A percentile compares a stretch with the other conserved stretches of the same genome.
Evolutionary conservation across 2,888 invertebrate species (phyloP).

Genomic region (Drosophila borealis): DNA sequence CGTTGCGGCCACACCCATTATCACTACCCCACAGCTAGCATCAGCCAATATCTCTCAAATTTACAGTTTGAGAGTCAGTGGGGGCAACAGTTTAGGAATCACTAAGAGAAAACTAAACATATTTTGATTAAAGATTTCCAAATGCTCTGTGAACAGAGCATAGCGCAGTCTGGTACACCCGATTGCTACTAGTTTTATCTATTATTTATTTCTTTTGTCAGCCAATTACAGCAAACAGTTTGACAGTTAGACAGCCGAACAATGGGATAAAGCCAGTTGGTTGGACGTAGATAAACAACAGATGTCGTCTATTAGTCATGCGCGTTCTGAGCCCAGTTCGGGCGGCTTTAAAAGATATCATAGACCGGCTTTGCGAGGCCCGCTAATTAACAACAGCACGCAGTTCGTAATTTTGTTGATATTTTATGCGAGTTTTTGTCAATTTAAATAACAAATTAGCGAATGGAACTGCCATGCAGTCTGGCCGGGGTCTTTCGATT

Average conservation of each 20-base stretch:
- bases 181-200: constrained; percentile 4
- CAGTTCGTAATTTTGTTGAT: constrained; percentile 3
- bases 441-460: constrained; percentile 69
- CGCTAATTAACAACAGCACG: constrained; percentile 43
- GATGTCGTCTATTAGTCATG: constrained; percentile 36
- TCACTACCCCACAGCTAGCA: no score
- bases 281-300: constrained; percentile 31
- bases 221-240: constrained; percentile 38
- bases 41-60: no score
- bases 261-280: constrained; percentile 26
- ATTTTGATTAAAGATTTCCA: neutral
- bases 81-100: no score
- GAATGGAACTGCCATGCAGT: constrained; percentile 68
- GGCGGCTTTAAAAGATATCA: constrained; percentile 5
- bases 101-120: no score
- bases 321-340: constrained; percentile 2
- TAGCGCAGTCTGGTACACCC: neutral
- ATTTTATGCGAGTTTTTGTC: constrained; percentile 26
- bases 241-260: constrained; percentile 51
- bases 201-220: constrained; percentile 31
- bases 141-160: neutral
- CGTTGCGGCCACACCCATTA: no score
- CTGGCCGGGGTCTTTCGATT: constrained; percentile 58
- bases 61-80: no score
- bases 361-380: constrained; percentile 32